Conservation (phyloP, 2,888 invertebrate species). For the Trichogramma evanescens region DNA sequence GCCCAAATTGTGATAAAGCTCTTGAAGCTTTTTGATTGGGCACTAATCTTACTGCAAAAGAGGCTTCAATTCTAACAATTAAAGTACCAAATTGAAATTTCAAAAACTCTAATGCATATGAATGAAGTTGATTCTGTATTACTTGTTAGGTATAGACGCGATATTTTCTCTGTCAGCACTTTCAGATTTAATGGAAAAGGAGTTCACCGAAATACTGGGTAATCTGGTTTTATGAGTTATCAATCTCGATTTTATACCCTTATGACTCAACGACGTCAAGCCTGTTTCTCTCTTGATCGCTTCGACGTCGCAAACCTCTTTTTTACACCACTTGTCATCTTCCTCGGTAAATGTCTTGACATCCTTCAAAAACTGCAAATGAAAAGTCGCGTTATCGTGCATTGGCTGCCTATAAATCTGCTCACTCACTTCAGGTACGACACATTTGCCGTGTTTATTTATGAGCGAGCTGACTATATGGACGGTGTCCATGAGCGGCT, state of each 20-base stretch:
- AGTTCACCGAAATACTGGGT: conserved; percentile 26
- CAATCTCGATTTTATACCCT: conserved; percentile 25
- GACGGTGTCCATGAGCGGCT: conserved; percentile 28
- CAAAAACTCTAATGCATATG: background rate
- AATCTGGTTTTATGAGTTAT: conserved; percentile 27
- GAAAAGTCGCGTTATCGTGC: conserved; percentile 23
- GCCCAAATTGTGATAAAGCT: conserved; percentile 22
- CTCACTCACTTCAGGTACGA: conserved; percentile 21
- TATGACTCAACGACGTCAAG: conserved; percentile 23
- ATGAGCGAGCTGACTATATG: conserved; percentile 23
- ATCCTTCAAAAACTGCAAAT: conserved; percentile 23
- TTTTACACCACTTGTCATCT: conserved; percentile 22
- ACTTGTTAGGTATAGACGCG: conserved; percentile 19
- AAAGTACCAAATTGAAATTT: background rate
- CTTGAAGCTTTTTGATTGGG: conserved; percentile 24
- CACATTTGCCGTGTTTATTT: conserved; percentile 26
- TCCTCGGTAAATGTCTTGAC: conserved; percentile 18
- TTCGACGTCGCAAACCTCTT: conserved; percentile 17
- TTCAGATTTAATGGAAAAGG: conserved; percentile 22
- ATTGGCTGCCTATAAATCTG: conserved; percentile 25
- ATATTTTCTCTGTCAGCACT: conserved; percentile 17
- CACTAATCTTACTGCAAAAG: conserved; percentile 28
- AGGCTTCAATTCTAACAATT: conserved; percentile 23
- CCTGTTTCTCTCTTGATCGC: conserved; percentile 23
- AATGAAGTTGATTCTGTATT: background rate